Conservation (phyloP, 2,888 invertebrate genomes). For the Orgyia antiqua region DNA sequence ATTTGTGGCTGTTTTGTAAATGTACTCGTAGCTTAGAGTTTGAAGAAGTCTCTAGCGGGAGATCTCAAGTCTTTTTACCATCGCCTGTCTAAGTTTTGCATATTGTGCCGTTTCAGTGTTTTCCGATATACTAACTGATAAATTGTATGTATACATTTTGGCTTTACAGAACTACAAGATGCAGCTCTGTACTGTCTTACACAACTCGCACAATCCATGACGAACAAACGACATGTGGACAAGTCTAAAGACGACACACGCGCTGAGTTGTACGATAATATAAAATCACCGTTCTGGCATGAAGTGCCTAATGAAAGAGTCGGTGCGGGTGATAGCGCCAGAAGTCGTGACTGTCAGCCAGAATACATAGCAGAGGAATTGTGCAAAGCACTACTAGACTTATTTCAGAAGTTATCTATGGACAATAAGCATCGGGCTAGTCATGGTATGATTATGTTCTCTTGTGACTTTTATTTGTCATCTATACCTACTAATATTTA, state of each 20-base stretch:
- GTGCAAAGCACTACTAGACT: constrained; percentile 45
- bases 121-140: too few species aligned
- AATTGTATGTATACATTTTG: too few species aligned
- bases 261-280: constrained; percentile 42
- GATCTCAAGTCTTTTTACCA: too few species aligned
- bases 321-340: constrained; percentile 33
- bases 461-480: not conserved
- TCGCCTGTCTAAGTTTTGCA: too few species aligned
- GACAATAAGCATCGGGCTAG: constrained; percentile 41
- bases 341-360: constrained; percentile 47
- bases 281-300: constrained; percentile 38
- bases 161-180: constrained; percentile 52
- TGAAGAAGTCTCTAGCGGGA: too few species aligned
- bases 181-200: constrained; percentile 51
- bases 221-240: constrained; percentile 37
- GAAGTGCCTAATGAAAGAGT: constrained; percentile 15
- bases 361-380: constrained; percentile 57
- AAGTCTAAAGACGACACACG: constrained; percentile 36
- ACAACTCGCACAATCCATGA: constrained; percentile 45
- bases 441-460: constrained; percentile 38
- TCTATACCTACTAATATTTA: too few species aligned
- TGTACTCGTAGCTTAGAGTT: too few species aligned
- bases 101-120: too few species aligned
- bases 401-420: constrained; percentile 40
- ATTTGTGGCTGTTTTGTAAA: too few species aligned